Evolutionary conservation across 2,888 invertebrate genomes (phyloP), one percentile per base, ranked within the genome.

Genomic region (Cantharis rufa): DNA sequence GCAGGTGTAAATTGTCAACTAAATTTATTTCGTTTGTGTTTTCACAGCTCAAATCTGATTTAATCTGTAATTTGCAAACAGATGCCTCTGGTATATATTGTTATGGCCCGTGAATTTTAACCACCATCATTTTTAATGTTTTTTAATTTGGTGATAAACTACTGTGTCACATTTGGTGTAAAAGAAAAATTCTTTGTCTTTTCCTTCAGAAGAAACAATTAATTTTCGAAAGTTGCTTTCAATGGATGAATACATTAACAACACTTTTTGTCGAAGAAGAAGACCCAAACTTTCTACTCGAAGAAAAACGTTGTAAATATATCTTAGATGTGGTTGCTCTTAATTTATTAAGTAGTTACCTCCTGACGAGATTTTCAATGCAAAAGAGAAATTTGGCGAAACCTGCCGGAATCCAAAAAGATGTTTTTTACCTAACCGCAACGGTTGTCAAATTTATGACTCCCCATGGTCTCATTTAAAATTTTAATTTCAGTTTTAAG

Each of bases 11-110:
- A 71, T 74, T 77, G 74, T 77, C 74, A 74, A 74, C 72, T 27
- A 16, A 68, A 61, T 68, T 71, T 74, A 74, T 77, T 74, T 77
- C 71, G 69, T 71, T 77, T 74, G 18, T 74, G 72, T 77, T 77
- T 77, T 71, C 16, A 68, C 74, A 72, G 62, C 71, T 69, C 62
- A 32, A 73, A 72, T 69, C 74, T 64, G 74, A 77, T 77, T 75
- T 78, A 73, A 78, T 78, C 78, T 75, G 62, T 72, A 73, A 75
- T 78, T 75, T 78, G 78, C 78, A 75, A 73, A 72, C 78, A 78
- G 75, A 75, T 78, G 78, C 75, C 13, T 62, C 48, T 48, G 48
- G 48, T 48, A 48, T 48, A 48, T n/a, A 48, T 48, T 48, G 48
- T 48, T 48, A 48, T 48, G n/a, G 13, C 48, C 9, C 2, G 48